A percentile compares a stretch with the other conserved stretches of the same genome.
phyloP scores from a whole-genome alignment of 2,888 invertebrate genomes.

The Lepidochrysops patricia region DNA sequence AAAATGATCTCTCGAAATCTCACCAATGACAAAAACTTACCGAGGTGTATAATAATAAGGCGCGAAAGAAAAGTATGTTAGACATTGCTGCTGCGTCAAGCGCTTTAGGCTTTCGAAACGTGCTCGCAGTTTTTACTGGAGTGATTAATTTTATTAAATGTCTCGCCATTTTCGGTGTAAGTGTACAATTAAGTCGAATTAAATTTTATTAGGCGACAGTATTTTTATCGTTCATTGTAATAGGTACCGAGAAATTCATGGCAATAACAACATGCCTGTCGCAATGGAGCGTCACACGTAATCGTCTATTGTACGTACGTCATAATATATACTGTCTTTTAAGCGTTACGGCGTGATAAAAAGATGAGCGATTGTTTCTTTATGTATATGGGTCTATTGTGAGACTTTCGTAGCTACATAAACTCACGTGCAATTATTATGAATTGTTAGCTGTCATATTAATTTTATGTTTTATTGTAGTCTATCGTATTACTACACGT shows the following conservation, averaged over 20 bases:
- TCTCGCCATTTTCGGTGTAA: conserved; percentile 3
- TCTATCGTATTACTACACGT: background rate
- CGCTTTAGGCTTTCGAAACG: background rate
- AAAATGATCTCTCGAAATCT: background rate
- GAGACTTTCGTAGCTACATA: background rate
- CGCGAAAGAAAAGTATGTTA: conserved; percentile 2
- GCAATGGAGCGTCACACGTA: background rate
- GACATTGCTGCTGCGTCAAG: background rate
- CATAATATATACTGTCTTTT: background rate
- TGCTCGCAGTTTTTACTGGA: background rate
- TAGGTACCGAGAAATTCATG: conserved; percentile 5
- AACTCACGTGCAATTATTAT: conserved; percentile 4
- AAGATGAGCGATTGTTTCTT: conserved; percentile 2
- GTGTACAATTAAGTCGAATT: conserved; percentile 18
- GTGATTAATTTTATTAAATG: conserved; percentile 5
- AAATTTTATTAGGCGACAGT: conserved; percentile 21
- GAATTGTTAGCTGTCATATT: background rate
- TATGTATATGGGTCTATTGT: conserved; percentile 5
- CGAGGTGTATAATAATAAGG: background rate
- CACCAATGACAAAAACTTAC: background rate
- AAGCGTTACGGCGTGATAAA: background rate
- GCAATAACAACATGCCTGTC: background rate
- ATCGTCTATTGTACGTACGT: conserved; percentile 3
- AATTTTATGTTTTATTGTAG: background rate
- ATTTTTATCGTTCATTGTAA: conserved; percentile 18